These are phyloP conservation scores for Sebastiscus tertius DNA, from an alignment of 2,797 vertebrate genomes.

Conservation along the genomic window DNA sequence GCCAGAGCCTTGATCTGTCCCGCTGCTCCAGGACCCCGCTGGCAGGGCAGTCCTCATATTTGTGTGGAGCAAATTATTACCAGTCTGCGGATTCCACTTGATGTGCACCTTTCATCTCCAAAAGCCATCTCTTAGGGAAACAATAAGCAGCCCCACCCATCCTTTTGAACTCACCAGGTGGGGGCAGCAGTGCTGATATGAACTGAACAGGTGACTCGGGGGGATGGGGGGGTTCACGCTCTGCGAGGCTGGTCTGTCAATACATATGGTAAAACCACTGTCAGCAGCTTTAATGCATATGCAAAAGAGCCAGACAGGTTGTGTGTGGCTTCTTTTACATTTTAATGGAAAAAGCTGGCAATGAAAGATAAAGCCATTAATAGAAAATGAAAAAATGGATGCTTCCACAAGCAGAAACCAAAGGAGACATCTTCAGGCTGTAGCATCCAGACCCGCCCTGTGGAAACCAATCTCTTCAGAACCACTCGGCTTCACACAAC, in stretches of 20 bases:
- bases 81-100: conserved; percentile 47
- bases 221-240: background rate
- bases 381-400: conserved; percentile 32
- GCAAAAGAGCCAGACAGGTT: conserved; percentile 44
- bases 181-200: conserved; percentile 44
- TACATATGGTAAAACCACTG: conserved; percentile 28
- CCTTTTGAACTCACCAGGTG: conserved; percentile 66
- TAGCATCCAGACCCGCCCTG: conserved; percentile 32
- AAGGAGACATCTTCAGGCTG: conserved; percentile 32
- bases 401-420: conserved; percentile 23
- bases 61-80: conserved; percentile 51
- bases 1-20: conserved; percentile 50
- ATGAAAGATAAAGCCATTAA: conserved; percentile 55
- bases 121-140: conserved; percentile 61
- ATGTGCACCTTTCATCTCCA: conserved; percentile 72
- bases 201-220: conserved; percentile 43
- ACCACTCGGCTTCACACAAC: conserved; percentile 17
- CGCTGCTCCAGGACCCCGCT: conserved; percentile 33
- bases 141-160: conserved; percentile 46
- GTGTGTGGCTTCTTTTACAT: conserved; percentile 61
- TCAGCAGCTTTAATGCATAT: conserved; percentile 59
- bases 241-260: conserved; percentile 23
- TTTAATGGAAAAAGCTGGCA: conserved; percentile 62
- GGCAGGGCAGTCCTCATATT: conserved; percentile 39
- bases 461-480: conserved; percentile 42